Conservation (phyloP, 2,113 vertebrate genomes). For the Benitochromis conjunctus region DNA sequence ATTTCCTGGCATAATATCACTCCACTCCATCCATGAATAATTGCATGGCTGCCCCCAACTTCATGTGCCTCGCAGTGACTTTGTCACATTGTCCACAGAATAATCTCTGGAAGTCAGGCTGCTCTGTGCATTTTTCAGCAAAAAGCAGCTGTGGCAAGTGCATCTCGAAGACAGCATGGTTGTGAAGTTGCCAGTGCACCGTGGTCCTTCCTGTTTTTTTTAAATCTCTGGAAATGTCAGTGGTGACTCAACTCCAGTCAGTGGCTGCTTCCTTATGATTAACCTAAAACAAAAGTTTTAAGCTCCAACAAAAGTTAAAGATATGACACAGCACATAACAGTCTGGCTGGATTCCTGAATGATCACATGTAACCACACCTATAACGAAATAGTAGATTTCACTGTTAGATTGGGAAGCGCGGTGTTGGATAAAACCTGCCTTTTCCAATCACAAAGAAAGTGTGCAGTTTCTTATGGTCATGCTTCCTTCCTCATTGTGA, state of each 20-base stretch:
- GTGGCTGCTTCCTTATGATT: neutral
- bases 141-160: neutral
- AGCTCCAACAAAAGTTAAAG: neutral
- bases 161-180: neutral
- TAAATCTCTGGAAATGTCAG: neutral
- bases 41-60: neutral
- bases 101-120: neutral
- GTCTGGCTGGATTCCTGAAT: neutral
- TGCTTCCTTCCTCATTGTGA: conserved; percentile 34
- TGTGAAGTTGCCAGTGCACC: neutral
- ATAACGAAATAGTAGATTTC: neutral
- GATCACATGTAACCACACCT: neutral
- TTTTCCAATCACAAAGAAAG: neutral
- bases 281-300: neutral
- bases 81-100: neutral
- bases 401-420: neutral
- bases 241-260: neutral
- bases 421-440: neutral
- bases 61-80: neutral
- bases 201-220: neutral
- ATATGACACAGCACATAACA: neutral
- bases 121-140: neutral
- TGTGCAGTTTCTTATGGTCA: neutral
- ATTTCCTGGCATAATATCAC: neutral
- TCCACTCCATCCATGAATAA: neutral